phyloP scores from a whole-genome alignment of 2,888 invertebrate species.

The Idaea dimidiata region DNA sequence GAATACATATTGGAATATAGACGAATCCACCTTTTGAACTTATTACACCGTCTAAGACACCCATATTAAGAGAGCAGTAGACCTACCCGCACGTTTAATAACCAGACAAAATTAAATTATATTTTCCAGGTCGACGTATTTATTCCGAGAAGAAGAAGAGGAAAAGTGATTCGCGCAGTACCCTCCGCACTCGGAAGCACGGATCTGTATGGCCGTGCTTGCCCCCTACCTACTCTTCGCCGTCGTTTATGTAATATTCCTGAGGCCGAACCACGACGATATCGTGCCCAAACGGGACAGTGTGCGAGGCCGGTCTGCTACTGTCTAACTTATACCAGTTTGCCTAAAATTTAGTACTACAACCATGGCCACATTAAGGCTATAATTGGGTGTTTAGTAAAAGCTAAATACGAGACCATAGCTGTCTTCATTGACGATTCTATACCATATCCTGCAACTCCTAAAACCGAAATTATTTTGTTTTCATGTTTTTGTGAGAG shows the following conservation, averaged over 20 bases:
- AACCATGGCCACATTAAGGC: background rate
- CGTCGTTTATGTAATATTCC: constrained; percentile 53
- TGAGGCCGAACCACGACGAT: constrained; percentile 32
- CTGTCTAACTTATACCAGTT: background rate
- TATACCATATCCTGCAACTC: background rate
- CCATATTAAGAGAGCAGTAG: no score
- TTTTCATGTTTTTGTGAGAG: no score
- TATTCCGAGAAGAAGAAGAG: constrained; percentile 89
- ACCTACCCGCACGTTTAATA: no score
- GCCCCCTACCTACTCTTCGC: constrained; percentile 64
- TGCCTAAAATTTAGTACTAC: no score
- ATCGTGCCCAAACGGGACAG: background rate
- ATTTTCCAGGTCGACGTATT: constrained; percentile 88
- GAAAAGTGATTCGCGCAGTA: constrained; percentile 79
- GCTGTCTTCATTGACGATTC: background rate
- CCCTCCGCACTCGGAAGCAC: constrained; percentile 61
- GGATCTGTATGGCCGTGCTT: constrained; percentile 55
- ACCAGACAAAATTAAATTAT: background rate
- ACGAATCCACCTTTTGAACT: no score
- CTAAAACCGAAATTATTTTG: background rate
- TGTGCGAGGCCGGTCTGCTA: background rate
- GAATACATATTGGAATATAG: no score
- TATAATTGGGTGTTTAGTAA: background rate
- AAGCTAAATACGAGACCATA: background rate
- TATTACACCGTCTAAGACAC: no score